These are phyloP conservation scores for Holacanthella duospinosa DNA, from an alignment of 2,888 invertebrate genomes.

Conservation along the genomic window DNA sequence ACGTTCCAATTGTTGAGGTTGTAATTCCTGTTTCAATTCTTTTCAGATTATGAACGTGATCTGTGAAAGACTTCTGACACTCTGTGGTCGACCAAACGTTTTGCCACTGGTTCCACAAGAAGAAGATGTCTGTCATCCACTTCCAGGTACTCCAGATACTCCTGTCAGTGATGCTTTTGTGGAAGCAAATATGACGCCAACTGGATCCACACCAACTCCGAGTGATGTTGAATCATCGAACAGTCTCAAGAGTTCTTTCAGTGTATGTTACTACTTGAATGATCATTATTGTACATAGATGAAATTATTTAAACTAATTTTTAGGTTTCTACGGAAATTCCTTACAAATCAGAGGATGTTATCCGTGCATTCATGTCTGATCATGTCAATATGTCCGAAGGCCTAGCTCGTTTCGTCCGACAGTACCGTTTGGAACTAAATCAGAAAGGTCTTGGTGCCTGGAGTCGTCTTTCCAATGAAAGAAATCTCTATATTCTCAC, in stretches of 20 bases:
- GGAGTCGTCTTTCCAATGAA: slow-evolving; percentile 56
- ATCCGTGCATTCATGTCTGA: slow-evolving; percentile 52
- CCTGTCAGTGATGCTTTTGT: slow-evolving; percentile 2
- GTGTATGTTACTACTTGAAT: not conserved
- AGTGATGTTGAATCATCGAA: slow-evolving; percentile 2
- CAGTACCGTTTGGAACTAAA: slow-evolving; percentile 54
- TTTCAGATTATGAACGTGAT: slow-evolving; percentile 62
- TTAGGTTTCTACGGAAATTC: slow-evolving; percentile 22
- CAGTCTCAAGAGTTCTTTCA: not conserved
- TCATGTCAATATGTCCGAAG: slow-evolving; percentile 50
- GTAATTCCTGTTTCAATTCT: too few relatives aligned
- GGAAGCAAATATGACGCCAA: not conserved
- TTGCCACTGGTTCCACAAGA: slow-evolving; percentile 45
- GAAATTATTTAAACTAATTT: not conserved
- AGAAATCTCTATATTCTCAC: slow-evolving; percentile 53
- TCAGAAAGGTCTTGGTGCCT: slow-evolving; percentile 51
- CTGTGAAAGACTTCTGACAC: slow-evolving; percentile 62
- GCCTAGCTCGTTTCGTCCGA: slow-evolving; percentile 40
- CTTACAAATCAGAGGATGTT: slow-evolving; percentile 38
- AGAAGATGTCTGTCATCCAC: slow-evolving; percentile 37
- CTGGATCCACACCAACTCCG: not conserved
- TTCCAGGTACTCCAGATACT: slow-evolving; percentile 26
- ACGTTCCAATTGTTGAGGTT: too few relatives aligned
- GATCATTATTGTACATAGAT: not conserved
- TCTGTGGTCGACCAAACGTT: slow-evolving; percentile 57